Percentiles rank a stretch among this genome's conserved stretches.
Conservation (phyloP, 1,140 invertebrate species). For the Saccostrea echinata region DNA sequence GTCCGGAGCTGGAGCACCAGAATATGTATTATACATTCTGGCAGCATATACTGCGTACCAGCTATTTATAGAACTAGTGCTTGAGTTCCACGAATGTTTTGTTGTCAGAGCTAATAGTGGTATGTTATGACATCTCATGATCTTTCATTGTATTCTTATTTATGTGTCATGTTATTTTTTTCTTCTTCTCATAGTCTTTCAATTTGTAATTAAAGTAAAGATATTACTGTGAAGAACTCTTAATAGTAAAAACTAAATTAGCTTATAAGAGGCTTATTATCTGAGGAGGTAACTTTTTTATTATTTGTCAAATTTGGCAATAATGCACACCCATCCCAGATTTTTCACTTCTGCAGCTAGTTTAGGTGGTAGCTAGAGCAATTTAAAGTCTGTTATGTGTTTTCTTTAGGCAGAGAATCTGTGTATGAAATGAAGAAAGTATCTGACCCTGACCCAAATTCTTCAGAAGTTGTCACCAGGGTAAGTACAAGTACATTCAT, state of each 20-base stretch:
- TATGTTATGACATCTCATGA: neutral
- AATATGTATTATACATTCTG: slow-evolving; percentile 90
- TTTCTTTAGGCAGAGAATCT: neutral
- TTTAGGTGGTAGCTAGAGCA: neutral
- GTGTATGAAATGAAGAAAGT: slow-evolving; percentile 34
- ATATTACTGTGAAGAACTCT: too few relatives aligned
- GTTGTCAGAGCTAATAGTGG: slow-evolving; percentile 33
- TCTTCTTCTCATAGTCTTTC: too few relatives aligned
- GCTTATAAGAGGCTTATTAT: too few relatives aligned
- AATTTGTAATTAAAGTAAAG: too few relatives aligned
- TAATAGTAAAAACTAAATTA: too few relatives aligned
- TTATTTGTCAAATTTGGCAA: too few relatives aligned
- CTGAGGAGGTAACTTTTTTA: too few relatives aligned
- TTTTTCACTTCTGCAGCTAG: too few relatives aligned
- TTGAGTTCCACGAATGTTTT: slow-evolving; percentile 78
- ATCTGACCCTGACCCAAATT: neutral
- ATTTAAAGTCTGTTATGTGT: neutral
- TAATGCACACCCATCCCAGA: too few relatives aligned
- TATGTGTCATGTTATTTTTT: too few relatives aligned
- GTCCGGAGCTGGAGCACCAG: slow-evolving; percentile 88
- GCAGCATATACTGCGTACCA: slow-evolving; percentile 93
- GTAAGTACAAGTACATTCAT: neutral
- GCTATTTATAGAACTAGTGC: slow-evolving; percentile 90
- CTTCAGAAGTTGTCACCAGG: neutral
- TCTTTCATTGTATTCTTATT: too few relatives aligned